Percentiles rank a stretch among this genome's conserved stretches.
Evolutionary conservation across 2,113 vertebrate genomes (phyloP).

Genomic region (Cochlearius cochlearius): DNA sequence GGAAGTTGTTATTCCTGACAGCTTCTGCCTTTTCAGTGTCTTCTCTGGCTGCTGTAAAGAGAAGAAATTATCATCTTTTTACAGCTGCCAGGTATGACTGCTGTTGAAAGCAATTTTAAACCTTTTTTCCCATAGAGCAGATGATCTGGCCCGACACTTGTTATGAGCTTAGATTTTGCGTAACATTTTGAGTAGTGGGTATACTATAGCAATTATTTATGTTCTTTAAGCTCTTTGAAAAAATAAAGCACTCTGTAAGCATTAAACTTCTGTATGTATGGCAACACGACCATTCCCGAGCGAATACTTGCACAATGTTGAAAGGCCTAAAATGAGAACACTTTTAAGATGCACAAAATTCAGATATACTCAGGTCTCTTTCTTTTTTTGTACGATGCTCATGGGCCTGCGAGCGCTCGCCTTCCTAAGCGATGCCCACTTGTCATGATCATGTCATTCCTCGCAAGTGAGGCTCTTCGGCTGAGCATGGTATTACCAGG

Average conservation of each 20-base stretch:
- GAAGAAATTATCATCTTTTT: not conserved
- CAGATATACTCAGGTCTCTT: not conserved
- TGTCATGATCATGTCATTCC: not conserved
- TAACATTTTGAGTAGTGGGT: not conserved
- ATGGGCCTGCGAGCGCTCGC: not conserved
- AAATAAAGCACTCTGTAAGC: not conserved
- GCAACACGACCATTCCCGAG: not conserved
- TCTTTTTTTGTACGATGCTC: not conserved
- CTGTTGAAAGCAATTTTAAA: not conserved
- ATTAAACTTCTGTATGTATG: not conserved
- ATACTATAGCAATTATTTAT: not conserved
- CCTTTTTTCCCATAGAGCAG: not conserved
- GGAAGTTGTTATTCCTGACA: not conserved
- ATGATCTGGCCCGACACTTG: not conserved
- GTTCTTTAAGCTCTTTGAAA: not conserved
- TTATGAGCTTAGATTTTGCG: not conserved
- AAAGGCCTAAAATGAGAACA: not conserved
- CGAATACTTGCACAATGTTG: fast-evolving
- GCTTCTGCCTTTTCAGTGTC: not conserved
- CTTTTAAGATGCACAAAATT: not conserved
- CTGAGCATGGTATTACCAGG: not conserved
- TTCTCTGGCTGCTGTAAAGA: not conserved
- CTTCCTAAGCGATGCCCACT: not conserved
- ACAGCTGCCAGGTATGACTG: not conserved
- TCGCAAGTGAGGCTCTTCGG: not conserved